Percentiles rank a stretch among this genome's conserved stretches.
These are phyloP conservation scores for Ranitomeya imitator DNA, from an alignment of 2,113 vertebrate genomes.

Conservation along the genomic window DNA sequence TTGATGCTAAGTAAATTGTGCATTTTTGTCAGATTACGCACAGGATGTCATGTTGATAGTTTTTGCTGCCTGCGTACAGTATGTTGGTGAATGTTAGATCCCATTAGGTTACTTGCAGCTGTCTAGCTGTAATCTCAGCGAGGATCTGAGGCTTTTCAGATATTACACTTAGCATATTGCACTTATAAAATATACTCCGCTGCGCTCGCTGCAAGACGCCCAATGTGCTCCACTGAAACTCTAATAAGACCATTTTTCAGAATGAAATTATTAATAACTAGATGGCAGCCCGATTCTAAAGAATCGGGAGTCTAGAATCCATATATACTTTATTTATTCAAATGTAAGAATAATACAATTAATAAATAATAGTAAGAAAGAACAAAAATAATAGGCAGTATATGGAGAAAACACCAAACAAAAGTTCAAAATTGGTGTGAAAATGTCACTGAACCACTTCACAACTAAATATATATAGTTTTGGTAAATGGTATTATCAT, in stretches of 20 bases:
- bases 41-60: slow-evolving; percentile 49
- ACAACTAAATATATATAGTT: too few species aligned
- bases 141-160: slow-evolving; percentile 49
- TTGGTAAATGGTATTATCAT: too few species aligned
- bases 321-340: too few species aligned
- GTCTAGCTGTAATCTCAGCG: slow-evolving; percentile 59
- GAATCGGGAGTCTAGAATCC: too few species aligned
- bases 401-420: too few species aligned
- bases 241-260: not conserved
- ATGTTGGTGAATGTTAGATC: slow-evolving; percentile 45
- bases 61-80: slow-evolving; percentile 51
- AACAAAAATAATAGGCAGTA: too few species aligned
- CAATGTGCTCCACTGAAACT: not conserved
- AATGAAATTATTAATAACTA: not conserved
- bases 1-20: slow-evolving; percentile 63
- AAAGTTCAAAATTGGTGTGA: too few species aligned
- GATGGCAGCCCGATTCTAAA: too few species aligned
- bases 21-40: slow-evolving; percentile 57
- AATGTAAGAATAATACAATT: too few species aligned
- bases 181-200: slow-evolving; percentile 27
- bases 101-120: slow-evolving; percentile 60
- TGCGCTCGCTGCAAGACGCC: not conserved
- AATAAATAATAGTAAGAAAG: too few species aligned
- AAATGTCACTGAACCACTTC: too few species aligned
- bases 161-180: slow-evolving; percentile 23